Percentiles rank a stretch among this genome's conserved stretches.
Conservation (phyloP, 1,140 invertebrate species). For the Zelostemma sp. region DNA sequence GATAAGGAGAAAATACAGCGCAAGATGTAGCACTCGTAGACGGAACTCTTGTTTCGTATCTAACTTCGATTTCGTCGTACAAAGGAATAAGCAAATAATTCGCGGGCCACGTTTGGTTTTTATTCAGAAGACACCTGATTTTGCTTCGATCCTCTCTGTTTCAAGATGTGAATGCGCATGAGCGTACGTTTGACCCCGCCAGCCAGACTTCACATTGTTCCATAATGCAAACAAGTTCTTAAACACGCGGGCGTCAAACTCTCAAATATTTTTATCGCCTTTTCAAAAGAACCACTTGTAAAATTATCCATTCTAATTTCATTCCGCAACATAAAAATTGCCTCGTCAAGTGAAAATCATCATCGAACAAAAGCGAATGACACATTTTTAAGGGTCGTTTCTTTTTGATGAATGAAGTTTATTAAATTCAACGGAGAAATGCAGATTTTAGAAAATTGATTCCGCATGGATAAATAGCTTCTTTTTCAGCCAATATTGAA, state of each 20-base stretch:
- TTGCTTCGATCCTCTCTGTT: slow-evolving; percentile 4
- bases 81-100: neutral
- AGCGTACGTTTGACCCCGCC: neutral
- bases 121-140: slow-evolving; percentile 5
- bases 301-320: neutral
- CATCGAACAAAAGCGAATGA: too few relatives aligned
- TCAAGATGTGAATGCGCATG: slow-evolving; percentile 2
- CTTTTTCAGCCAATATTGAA: too few relatives aligned
- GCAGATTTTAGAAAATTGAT: too few relatives aligned
- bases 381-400: too few relatives aligned
- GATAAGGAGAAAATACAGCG: neutral
- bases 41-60: neutral
- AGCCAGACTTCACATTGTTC: neutral
- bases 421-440: too few relatives aligned
- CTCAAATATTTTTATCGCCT: neutral
- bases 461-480: too few relatives aligned
- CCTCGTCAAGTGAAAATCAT: too few relatives aligned
- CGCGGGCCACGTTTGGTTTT: neutral
- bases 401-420: too few relatives aligned
- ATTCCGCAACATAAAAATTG: neutral
- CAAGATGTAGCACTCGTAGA: neutral
- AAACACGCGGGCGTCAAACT: slow-evolving; percentile 1
- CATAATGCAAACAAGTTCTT: slow-evolving; percentile 4
- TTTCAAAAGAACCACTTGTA: neutral
- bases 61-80: neutral